phyloP scores from a whole-genome alignment of 2,888 invertebrate genomes.

The Trileptium ribeirensis region DNA sequence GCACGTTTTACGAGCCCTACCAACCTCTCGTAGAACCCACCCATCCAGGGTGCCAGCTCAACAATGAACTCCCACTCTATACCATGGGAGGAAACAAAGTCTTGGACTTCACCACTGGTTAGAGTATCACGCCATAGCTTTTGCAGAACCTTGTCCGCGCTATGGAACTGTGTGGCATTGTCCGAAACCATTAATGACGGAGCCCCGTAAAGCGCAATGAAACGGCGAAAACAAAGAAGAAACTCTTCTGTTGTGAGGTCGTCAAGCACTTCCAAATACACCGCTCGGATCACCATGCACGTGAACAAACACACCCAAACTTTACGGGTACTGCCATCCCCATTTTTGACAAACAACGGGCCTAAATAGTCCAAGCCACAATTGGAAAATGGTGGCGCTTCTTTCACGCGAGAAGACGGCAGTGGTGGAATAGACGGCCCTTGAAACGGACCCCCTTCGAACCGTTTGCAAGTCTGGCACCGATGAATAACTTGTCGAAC shows the following conservation, averaged over 20 bases:
- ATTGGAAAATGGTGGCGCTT: constrained; percentile 25
- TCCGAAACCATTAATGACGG: constrained; percentile 49
- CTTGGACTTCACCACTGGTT: neutral
- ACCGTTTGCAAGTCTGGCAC: neutral
- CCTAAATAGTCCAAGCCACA: constrained; percentile 51
- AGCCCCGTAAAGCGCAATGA: constrained; percentile 46
- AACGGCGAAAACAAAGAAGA: constrained; percentile 45
- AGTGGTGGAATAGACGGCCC: neutral
- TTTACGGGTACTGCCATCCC: constrained; percentile 38
- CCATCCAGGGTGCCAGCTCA: constrained; percentile 53
- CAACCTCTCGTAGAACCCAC: constrained; percentile 54
- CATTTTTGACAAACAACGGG: constrained; percentile 44
- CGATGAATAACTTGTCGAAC: neutral
- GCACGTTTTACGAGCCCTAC: constrained; percentile 49
- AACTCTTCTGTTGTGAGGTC: constrained; percentile 45
- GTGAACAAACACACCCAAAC: constrained; percentile 50
- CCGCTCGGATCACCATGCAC: constrained; percentile 50
- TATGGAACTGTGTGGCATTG: constrained; percentile 52
- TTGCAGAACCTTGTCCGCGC: constrained; percentile 45
- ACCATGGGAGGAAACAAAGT: constrained; percentile 2
- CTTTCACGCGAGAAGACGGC: neutral
- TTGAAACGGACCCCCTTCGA: neutral
- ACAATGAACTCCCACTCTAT: constrained; percentile 50
- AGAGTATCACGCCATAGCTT: constrained; percentile 21
- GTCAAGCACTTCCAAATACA: constrained; percentile 50